Percentiles rank a stretch among this genome's conserved stretches.
Evolutionary conservation across 2,888 invertebrate species (phyloP).

Genomic region (Alsophila aescularia): DNA sequence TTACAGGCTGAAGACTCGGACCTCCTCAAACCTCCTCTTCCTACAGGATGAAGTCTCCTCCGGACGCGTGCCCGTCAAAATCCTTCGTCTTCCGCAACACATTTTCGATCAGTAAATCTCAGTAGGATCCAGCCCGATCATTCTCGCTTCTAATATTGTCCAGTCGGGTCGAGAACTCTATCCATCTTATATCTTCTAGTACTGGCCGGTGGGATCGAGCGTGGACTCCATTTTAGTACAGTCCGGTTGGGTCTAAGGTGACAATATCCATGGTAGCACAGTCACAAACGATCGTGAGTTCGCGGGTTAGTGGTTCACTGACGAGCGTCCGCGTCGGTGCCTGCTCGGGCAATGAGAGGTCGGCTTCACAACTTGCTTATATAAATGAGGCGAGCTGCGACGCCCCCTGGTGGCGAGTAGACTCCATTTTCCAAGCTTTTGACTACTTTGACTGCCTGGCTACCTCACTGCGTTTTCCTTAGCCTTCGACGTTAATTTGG

Average conservation of each 20-base stretch:
- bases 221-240: slow-evolving; percentile 75
- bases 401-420: slow-evolving; percentile 72
- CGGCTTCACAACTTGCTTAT: slow-evolving; percentile 66
- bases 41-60: slow-evolving; percentile 79
- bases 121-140: slow-evolving; percentile 77
- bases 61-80: slow-evolving; percentile 72
- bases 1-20: slow-evolving; percentile 62
- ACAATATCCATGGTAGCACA: slow-evolving; percentile 78
- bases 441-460: neutral
- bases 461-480: slow-evolving; percentile 3
- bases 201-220: slow-evolving; percentile 76
- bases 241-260: slow-evolving; percentile 78
- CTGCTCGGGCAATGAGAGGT: slow-evolving; percentile 70
- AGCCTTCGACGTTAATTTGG: slow-evolving; percentile 22
- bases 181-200: slow-evolving; percentile 58
- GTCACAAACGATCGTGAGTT: slow-evolving; percentile 38
- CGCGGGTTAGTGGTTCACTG: slow-evolving; percentile 44
- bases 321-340: slow-evolving; percentile 63
- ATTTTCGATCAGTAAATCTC: slow-evolving; percentile 78
- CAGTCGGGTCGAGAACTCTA: slow-evolving; percentile 71
- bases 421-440: slow-evolving; percentile 47
- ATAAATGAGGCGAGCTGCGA: slow-evolving; percentile 52
- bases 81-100: slow-evolving; percentile 78
- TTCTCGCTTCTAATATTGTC: slow-evolving; percentile 66
- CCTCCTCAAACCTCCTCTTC: slow-evolving; percentile 68